Base-by-base conservation (phyloP, 2,113 vertebrate species). In the Leiothrix lutea region DNA sequence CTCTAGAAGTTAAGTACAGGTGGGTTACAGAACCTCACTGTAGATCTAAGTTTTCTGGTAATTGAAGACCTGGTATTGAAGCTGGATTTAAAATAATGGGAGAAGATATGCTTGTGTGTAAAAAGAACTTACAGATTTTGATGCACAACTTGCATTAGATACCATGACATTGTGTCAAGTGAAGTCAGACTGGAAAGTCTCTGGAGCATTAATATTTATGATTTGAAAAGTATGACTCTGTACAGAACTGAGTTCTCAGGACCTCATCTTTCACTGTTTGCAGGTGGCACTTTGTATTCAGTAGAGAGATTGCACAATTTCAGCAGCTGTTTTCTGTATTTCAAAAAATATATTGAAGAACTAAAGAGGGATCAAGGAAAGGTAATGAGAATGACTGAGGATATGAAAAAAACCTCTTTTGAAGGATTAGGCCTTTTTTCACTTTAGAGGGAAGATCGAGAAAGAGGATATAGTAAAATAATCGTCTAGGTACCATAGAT, bases 361-460 rank as follows among this genome's bases (percentile, higher is more conserved):
- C 42, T 66, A 40, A 80, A 62, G 71, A 35, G 14, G 14, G 47
- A 89, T 93, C 62, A 83, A 90, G 51, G 38, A 80, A 92, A 45
- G 42, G 14, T 83, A 82, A 88, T 47, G 51, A 86, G 62, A 85
- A 83, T 73, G 81, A 62, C 31, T 86, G 36, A 82, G 25, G 29
- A 48, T 70, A 42, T 51, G 9, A 72, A 90, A 87, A 73, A 78
- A 57, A 3, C 3, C 14, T 90, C 9, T 66, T 93, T 82, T 88
- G 60, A 90, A 95, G 84, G 48, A 84, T 86, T 67, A 62, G 17
- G 5, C 35, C 31, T 74, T 57, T 91, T 91, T 82, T 69, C 18
- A 85, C 58, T 85, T 89, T 58, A 91, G 62, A 69, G 40, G 31
- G 53, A 91, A 89, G 84, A 94, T 85, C 72, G 95, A 80, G 85